Evolutionary conservation across 2,888 invertebrate species (phyloP).

Genomic region (Cepaea hortensis): DNA sequence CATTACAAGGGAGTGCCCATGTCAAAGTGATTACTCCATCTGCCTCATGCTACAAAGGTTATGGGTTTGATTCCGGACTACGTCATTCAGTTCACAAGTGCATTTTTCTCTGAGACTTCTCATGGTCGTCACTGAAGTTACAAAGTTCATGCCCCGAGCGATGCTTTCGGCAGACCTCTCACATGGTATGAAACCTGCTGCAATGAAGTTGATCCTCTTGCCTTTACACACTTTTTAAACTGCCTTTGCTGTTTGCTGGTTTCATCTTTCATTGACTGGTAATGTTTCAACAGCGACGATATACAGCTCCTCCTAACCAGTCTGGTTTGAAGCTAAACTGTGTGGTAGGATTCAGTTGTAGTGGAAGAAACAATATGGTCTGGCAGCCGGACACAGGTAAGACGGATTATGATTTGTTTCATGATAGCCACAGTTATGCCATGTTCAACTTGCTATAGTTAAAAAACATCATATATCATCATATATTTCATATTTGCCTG

Average conservation of each 20-base stretch:
- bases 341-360: constrained; percentile 75
- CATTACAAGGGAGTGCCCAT: too few species aligned
- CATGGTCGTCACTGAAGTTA: too few species aligned
- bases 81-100: too few species aligned
- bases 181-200: neutral
- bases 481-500: neutral
- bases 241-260: too few species aligned
- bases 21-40: too few species aligned
- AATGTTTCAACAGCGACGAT: constrained; percentile 66
- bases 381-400: constrained; percentile 75
- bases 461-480: too few species aligned
- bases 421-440: neutral
- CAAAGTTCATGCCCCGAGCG: too few species aligned
- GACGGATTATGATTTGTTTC: neutral
- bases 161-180: too few species aligned
- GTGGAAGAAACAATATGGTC: constrained; percentile 74
- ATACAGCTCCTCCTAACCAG: constrained; percentile 75
- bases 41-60: too few species aligned
- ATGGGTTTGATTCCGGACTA: too few species aligned
- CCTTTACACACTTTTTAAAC: too few species aligned
- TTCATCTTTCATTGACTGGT: neutral
- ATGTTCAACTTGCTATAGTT: neutral
- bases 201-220: neutral
- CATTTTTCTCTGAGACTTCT: too few species aligned
- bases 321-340: constrained; percentile 72